Base-by-base conservation (phyloP, 1,140 invertebrate genomes). In the Drosophila sp. region DNA sequence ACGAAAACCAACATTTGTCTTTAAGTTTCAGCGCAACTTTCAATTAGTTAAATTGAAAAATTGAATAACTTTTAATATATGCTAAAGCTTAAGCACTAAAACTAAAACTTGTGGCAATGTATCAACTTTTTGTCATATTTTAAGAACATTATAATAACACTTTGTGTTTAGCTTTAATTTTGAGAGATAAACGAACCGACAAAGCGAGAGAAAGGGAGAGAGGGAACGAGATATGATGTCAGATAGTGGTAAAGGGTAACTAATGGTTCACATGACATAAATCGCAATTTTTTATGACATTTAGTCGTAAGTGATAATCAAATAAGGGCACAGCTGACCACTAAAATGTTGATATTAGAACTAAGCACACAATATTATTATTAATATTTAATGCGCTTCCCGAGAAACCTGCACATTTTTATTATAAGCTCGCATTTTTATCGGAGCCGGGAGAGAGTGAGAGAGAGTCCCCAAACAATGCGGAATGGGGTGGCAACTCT, bases 341-440 rank as follows among this genome's bases (percentile, higher is more conserved):
- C 74, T 41, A 75, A 64, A 64, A 53, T 78, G 54, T 78, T 81
- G 78, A 72, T 87, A 87, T 79, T 34, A 71, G 72, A 76, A 82
- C 66, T 76, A 76, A 82, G 78, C 75, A 78, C 81, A 86, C 82
- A 87, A 78, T 21, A 29, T 6, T 78, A 76, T 87, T 87, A 86
- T 86, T 82, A 82, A 89, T 79, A 82, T 89, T 86, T 87, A 87
- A 89, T 87, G 82, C 72, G 64, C 54, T 87, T 78, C 43, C 58
- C 53, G 25, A 57, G 45, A 54, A 51, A 53, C 34, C 34, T 71
- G 46, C 21, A 54, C 54, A 64, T 72, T 80, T 80, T 81, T 78
- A 79, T 74, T 78, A 84, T 74, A 64, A 43, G 50, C 41, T 21
- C 62, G 65, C 57, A 50, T 70, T 69, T 73, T 77, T 74, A 64